A percentile compares a stretch with the other conserved stretches of the same genome.
Conservation (phyloP, 2,888 invertebrate species). For the Pandemis corylana region DNA sequence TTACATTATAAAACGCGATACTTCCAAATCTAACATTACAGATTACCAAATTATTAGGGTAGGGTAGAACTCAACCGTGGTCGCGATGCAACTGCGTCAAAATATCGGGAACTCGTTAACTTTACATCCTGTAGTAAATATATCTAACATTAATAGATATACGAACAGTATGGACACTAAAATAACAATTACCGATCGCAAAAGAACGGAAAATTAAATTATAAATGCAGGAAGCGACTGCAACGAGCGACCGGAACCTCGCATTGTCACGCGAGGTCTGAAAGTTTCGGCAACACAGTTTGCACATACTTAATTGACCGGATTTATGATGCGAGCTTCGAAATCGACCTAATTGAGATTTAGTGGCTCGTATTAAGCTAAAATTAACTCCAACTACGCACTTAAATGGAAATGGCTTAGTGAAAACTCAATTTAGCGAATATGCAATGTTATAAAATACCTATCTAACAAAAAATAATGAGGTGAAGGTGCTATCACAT, state of each 20-base stretch:
- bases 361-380: neutral
- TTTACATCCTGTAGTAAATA: no score
- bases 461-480: no score
- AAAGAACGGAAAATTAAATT: conserved; percentile 44
- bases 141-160: neutral
- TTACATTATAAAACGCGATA: no score
- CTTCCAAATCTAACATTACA: no score
- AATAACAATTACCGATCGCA: conserved; percentile 26
- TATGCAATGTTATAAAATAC: no score
- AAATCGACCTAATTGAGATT: conserved; percentile 21
- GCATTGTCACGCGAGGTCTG: conserved; percentile 67
- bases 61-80: no score
- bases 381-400: neutral
- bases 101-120: no score
- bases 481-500: no score
- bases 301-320: conserved; percentile 41
- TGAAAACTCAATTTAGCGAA: no score
- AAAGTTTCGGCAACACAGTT: conserved; percentile 60
- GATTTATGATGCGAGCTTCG: conserved; percentile 28
- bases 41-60: no score
- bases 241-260: conserved; percentile 56
- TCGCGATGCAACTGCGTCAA: no score
- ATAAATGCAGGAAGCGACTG: conserved; percentile 61
- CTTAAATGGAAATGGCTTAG: neutral
- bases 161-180: conserved; percentile 1